Base-by-base conservation (phyloP, 30 jellyfish, hydroid and myxozoan species). In the Hydractinia symbiolongicarpus region DNA sequence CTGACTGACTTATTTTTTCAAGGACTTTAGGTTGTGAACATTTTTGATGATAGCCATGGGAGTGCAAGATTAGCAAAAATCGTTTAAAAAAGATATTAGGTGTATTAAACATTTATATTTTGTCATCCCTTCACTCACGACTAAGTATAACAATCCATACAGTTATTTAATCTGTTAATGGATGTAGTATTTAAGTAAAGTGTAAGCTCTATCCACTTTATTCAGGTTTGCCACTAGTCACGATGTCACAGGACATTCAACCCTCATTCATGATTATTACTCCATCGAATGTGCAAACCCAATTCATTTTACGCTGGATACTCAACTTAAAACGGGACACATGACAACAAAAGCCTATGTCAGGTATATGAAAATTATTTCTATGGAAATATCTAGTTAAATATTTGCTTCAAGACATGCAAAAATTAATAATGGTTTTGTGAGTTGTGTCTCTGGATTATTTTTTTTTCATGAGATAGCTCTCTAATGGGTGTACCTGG, bases 401-500 rank as follows among this genome's bases (percentile, higher is more conserved):
- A n/a, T n/a, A n/a, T n/a, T n/a, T n/a, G n/a, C n/a, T n/a, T n/a
- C n/a, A 5, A 71, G 20, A 16, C 81, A 6, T 44, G 5, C 5
- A 62, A 62, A 9, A 15, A 5, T 62, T 62, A 15, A 15, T 62
- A 10, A n/a, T 57, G 13, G 68, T 57, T 57, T 57, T n/a, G n/a
- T 9, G n/a, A 57, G 10, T 57, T 57, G 10, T 9, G 10, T 57
- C n/a, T 57, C 10, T 57, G 10, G 13, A 10, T 9, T 73, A 9
- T 50, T 5, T 4, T 6, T 8, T 9, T 71, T 16, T 7, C 54
- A 19, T 7, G 11, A 6, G 54, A 10, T 53, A 92, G 98, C 66
- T 92, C 98, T 52, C 93, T 95, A 30, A 92, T 92, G 96, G 98
- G 98, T 51, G 98, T 92, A 7, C 98, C 98, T 20, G 98, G 98